A percentile compares a stretch with the other conserved stretches of the same genome.
Conservation (phyloP, 2,797 vertebrate genomes). For the Cottoperca gobio region DNA sequence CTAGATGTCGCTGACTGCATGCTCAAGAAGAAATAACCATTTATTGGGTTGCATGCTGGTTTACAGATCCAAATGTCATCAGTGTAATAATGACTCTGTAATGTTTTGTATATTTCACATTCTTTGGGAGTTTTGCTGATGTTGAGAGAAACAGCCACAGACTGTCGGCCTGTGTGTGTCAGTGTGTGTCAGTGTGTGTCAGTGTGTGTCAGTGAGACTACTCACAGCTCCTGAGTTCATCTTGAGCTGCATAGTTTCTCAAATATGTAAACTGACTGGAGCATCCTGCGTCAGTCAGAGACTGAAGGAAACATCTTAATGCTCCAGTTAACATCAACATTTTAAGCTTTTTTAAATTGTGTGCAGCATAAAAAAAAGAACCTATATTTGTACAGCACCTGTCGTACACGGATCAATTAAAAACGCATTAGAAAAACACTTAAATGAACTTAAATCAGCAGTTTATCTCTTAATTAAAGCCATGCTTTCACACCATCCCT, state of each 20-base stretch:
- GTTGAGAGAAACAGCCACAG: slow-evolving; percentile 7
- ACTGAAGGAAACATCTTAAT: too few species aligned
- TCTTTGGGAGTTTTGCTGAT: not conserved
- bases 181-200: too few species aligned
- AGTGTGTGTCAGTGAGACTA: too few species aligned
- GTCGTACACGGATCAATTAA: not conserved
- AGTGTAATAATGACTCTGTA: not conserved
- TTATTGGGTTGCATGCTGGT: slow-evolving; percentile 16
- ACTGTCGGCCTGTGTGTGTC: slow-evolving; percentile 8
- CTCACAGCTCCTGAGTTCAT: not conserved
- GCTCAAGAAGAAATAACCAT: not conserved
- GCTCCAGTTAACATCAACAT: too few species aligned
- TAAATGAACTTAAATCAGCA: not conserved
- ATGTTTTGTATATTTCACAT: slow-evolving; percentile 1
- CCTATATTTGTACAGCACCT: not conserved
- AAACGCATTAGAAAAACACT: too few species aligned
- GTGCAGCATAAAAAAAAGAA: not conserved
- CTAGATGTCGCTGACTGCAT: not conserved
- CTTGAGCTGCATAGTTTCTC: slow-evolving; percentile 3
- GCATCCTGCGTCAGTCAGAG: too few species aligned
- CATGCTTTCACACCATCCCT: not conserved
- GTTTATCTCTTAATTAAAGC: too few species aligned
- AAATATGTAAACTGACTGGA: too few species aligned
- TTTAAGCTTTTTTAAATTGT: not conserved
- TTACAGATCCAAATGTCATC: not conserved